Evolutionary conservation across 2,797 vertebrate genomes (phyloP).

Genomic region (Erethizon dorsatum): DNA sequence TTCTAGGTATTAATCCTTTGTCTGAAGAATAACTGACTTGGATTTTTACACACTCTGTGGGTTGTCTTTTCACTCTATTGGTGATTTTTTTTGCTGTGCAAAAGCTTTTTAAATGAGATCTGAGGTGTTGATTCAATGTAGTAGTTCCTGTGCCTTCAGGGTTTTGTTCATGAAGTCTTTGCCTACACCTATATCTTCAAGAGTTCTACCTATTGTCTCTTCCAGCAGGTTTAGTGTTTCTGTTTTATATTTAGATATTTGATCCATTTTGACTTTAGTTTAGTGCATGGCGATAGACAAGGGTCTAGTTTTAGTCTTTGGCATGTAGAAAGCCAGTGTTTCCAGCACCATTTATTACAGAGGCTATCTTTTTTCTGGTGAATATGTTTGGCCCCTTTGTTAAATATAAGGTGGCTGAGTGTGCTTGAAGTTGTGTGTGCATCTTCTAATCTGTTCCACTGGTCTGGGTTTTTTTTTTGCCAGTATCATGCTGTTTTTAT

Average conservation of each 20-base stretch:
- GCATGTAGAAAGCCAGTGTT: not conserved
- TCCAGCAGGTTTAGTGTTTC: not conserved
- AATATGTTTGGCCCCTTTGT: not conserved
- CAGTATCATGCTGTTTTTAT: not conserved
- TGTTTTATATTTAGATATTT: not conserved
- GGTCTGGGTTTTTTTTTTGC: not conserved
- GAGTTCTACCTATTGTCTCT: not conserved
- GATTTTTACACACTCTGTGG: not conserved
- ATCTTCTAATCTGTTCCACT: not conserved
- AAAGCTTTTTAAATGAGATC: not conserved
- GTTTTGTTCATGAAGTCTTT: not conserved
- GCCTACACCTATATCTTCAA: not conserved
- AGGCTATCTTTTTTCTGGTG: not conserved
- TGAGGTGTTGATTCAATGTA: not conserved
- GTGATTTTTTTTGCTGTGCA: not conserved
- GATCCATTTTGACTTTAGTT: not conserved
- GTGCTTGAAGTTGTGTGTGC: not conserved
- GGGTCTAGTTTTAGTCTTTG: not conserved
- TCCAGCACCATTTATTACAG: not conserved
- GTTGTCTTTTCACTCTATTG: not conserved
- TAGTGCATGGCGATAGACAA: not conserved
- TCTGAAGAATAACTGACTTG: too few species aligned
- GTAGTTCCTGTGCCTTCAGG: not conserved
- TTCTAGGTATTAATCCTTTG: too few species aligned
- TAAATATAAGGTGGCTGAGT: not conserved